A percentile compares a stretch with the other conserved stretches of the same genome.
Evolutionary conservation across 2,888 invertebrate species (phyloP).

Genomic region (Volucella bombylans): DNA sequence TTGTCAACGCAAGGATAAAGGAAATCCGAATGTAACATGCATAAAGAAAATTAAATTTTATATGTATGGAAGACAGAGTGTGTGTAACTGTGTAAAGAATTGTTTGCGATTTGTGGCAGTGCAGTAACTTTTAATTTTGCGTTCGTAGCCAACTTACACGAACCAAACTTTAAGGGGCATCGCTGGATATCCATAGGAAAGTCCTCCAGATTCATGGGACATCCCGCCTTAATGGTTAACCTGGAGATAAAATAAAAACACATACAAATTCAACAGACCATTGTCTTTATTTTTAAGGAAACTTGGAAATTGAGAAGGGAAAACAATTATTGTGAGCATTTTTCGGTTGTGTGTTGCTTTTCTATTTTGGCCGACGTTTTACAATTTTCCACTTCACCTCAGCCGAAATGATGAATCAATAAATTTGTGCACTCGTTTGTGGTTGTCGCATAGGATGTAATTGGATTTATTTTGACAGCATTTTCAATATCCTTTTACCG

Average conservation of each 20-base stretch:
- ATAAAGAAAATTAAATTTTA: slow-evolving; percentile 25
- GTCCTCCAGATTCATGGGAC: slow-evolving; percentile 92
- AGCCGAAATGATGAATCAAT: slow-evolving; percentile 59
- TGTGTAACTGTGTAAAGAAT: slow-evolving; percentile 69
- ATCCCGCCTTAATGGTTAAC: slow-evolving; percentile 91
- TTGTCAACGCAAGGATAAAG: slow-evolving; percentile 47
- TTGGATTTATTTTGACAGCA: slow-evolving; percentile 59
- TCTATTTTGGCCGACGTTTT: slow-evolving; percentile 53
- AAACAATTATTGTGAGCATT: slow-evolving; percentile 41
- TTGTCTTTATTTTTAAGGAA: slow-evolving; percentile 23
- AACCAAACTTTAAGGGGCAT: slow-evolving; percentile 90
- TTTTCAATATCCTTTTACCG: slow-evolving; percentile 45
- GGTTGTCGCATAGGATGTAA: slow-evolving; percentile 47
- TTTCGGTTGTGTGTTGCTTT: slow-evolving; percentile 19
- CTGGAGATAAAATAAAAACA: slow-evolving; percentile 81
- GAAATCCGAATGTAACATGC: neutral
- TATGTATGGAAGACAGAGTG: slow-evolving; percentile 64
- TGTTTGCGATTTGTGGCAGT: slow-evolving; percentile 44
- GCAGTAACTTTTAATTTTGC: neutral
- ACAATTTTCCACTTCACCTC: slow-evolving; percentile 65
- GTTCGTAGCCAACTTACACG: slow-evolving; percentile 86
- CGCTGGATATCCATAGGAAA: slow-evolving; percentile 93
- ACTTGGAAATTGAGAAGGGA: slow-evolving; percentile 31
- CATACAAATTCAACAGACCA: slow-evolving; percentile 3
- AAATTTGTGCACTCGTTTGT: slow-evolving; percentile 40